Percentiles rank a stretch among this genome's conserved stretches.
These are phyloP conservation scores for Larimichthys polyactis DNA, from an alignment of 2,113 vertebrate genomes.

Conservation along the genomic window DNA sequence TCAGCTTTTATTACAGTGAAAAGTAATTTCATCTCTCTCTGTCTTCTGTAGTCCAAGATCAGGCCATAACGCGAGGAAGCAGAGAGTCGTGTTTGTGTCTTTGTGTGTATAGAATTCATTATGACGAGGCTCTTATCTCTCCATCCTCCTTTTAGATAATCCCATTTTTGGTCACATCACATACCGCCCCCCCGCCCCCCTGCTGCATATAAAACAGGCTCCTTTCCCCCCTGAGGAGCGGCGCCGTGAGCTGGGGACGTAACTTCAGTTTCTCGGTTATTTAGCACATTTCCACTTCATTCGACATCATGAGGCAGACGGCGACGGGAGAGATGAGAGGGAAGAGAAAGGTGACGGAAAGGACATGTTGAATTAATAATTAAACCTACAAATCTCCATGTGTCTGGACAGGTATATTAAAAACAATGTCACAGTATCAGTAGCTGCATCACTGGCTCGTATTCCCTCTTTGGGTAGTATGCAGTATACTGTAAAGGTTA, in stretches of 20 bases:
- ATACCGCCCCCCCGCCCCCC: not conserved
- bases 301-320: no score
- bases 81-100: not conserved
- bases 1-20: not conserved
- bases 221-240: not conserved
- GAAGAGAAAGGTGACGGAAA: no score
- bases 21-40: not conserved
- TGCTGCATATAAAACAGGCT: slow-evolving; percentile 12
- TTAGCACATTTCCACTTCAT: not conserved
- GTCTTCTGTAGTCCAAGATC: not conserved
- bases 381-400: no score
- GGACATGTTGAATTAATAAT: no score
- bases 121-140: not conserved
- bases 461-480: no score
- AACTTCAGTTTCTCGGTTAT: not conserved
- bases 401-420: no score
- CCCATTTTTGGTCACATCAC: slow-evolving; percentile 2
- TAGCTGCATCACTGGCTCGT: no score
- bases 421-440: no score
- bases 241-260: not conserved
- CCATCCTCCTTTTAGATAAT: slow-evolving; percentile 37
- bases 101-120: slow-evolving; percentile 15
- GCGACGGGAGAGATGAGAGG: no score
- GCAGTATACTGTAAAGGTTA: no score
- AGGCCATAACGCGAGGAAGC: not conserved